A percentile compares a stretch with the other conserved stretches of the same genome.
Evolutionary conservation across 1,140 invertebrate genomes (phyloP).

Genomic region (Trachelipus rathkii): DNA sequence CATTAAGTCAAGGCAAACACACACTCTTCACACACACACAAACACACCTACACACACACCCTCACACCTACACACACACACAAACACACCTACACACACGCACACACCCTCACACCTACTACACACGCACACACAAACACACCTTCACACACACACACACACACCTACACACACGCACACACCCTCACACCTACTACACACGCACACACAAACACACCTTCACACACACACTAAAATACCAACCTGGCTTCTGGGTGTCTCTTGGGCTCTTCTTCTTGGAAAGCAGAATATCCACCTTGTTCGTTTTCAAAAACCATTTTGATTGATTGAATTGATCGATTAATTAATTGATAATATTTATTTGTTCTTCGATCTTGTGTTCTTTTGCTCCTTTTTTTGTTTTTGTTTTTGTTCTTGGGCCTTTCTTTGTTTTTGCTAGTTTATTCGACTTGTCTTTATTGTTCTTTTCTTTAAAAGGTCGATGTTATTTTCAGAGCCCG

Average conservation of each 20-base stretch:
- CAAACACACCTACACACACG: too few species aligned
- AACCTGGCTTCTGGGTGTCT: background rate
- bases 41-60: too few species aligned
- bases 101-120: too few species aligned
- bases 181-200: too few species aligned
- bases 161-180: too few species aligned
- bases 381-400: background rate
- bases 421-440: background rate
- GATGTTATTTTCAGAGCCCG: background rate
- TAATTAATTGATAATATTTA: background rate
- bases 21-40: too few species aligned
- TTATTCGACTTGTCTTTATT: background rate
- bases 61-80: too few species aligned
- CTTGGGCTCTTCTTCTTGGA: background rate
- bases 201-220: too few species aligned
- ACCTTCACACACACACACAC: too few species aligned
- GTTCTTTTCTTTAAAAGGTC: background rate
- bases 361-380: background rate
- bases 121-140: too few species aligned
- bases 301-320: background rate
- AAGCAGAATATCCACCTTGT: background rate
- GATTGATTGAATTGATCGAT: background rate
- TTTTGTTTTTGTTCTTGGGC: background rate
- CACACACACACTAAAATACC: background rate
- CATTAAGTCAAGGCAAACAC: too few species aligned